Evolutionary conservation across 2,113 vertebrate genomes (phyloP), one percentile per base, ranked within the genome.

Genomic region (Pelusios castaneus): DNA sequence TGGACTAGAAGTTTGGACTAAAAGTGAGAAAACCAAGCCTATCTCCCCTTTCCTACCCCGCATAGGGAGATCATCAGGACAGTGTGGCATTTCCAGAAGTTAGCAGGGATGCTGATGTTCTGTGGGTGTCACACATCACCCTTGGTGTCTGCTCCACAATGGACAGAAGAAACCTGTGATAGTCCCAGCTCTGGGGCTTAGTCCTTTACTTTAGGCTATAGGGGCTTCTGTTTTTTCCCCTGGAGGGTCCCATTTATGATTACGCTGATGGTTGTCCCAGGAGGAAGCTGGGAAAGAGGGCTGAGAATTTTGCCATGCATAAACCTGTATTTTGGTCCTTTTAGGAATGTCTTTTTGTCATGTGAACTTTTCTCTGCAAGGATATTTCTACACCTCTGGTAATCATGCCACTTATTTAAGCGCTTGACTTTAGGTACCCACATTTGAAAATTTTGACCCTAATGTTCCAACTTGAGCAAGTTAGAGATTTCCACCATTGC

Each of bases 401-500:
- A 67, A 67, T 67, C 73, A 75, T 75, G 24, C 41, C 24, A 6
- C 41, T 25, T 13, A 43, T 43, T 75, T 45, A 75, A 45, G 24
- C 22, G 63, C 83, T 11, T 77, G 55, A 70, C 10, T n/a, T 16
- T 0, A 0, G 12, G 2, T 81, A 70, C 5, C 12, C 24, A 2
- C 45, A 75, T 1, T 77, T 78, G 63, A 49, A 81, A 81, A 27
- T 0, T 25, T 25, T 67, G 19, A 49, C 38, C 6, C 43, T 47
- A 10, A 47, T 47, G 27, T 92, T 73, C 45, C 49, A 4, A 2
- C 1, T 0, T 0, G 5, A 38, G 5, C 9, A 16, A 21, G 25
- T 19, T 5, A 1, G 6, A 25, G 82, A 2, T 54, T 63, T 2
- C 52, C 12, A 1, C 11, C 31, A 9, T 45, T 0, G 0, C 24